phyloP scores from a whole-genome alignment of 2,888 invertebrate species.

The Limnephilus lunatus region DNA sequence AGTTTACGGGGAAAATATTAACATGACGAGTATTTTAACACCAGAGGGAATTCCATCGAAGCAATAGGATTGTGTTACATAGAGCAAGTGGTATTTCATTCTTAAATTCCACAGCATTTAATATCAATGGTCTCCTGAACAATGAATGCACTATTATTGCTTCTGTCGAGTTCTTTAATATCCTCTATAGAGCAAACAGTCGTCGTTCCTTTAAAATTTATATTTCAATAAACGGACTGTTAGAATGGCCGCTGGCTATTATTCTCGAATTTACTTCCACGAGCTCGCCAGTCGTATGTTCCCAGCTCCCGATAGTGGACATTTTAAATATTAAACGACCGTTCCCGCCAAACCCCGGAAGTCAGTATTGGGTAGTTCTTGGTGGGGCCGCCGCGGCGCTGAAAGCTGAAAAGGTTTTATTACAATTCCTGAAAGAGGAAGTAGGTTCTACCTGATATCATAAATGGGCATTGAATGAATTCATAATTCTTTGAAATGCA shows the following conservation, averaged over 20 bases:
- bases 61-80: neutral
- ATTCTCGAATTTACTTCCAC: neutral
- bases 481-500: neutral
- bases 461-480: neutral
- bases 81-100: neutral
- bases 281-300: neutral
- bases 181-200: neutral
- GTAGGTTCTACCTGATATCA: neutral
- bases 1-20: too few relatives aligned
- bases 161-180: neutral
- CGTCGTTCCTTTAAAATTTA: constrained; percentile 35
- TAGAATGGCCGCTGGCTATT: constrained; percentile 11
- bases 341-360: constrained; percentile 42
- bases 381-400: neutral
- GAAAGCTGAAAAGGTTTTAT: constrained; percentile 27
- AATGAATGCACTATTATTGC: neutral
- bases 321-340: constrained; percentile 55
- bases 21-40: neutral
- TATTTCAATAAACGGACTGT: constrained; percentile 42
- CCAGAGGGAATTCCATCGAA: neutral
- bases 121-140: neutral
- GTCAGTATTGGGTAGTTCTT: neutral
- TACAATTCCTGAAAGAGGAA: neutral
- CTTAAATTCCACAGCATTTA: neutral
- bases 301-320: constrained; percentile 7